Percentiles rank a stretch among this genome's conserved stretches.
These are phyloP conservation scores for Carapus acus DNA, from an alignment of 2,797 vertebrate genomes.

Conservation along the genomic window DNA sequence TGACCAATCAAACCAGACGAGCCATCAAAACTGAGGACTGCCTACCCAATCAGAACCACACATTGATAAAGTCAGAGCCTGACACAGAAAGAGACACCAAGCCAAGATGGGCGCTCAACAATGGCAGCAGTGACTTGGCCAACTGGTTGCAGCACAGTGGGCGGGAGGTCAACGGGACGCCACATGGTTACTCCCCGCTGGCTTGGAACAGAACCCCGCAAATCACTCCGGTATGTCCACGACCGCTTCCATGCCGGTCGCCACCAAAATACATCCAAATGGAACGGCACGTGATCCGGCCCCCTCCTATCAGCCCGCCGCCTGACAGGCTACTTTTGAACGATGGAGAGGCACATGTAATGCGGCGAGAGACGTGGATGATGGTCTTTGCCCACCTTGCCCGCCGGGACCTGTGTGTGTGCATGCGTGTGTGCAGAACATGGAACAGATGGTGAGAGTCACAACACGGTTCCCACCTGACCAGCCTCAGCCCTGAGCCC, in stretches of 20 bases:
- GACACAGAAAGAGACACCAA: slow-evolving; percentile 80
- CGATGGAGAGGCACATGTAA: slow-evolving; percentile 81
- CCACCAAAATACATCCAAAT: slow-evolving; percentile 92
- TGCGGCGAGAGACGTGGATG: slow-evolving; percentile 94
- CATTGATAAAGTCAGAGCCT: slow-evolving; percentile 80
- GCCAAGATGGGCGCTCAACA: slow-evolving; percentile 66
- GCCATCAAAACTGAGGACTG: slow-evolving; percentile 75
- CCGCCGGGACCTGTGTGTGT: slow-evolving; percentile 89
- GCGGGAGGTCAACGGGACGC: slow-evolving; percentile 76
- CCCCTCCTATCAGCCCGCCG: slow-evolving; percentile 91
- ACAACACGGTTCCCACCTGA: not conserved
- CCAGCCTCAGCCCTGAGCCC: not conserved
- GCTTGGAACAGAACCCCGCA: slow-evolving; percentile 65
- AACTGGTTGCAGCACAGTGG: slow-evolving; percentile 81
- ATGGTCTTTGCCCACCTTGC: slow-evolving; percentile 86
- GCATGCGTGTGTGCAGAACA: slow-evolving; percentile 95
- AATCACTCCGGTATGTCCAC: slow-evolving; percentile 72
- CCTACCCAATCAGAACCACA: slow-evolving; percentile 82
- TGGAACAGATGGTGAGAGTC: slow-evolving; percentile 98
- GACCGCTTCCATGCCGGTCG: slow-evolving; percentile 82
- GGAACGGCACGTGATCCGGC: slow-evolving; percentile 94
- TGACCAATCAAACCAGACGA: slow-evolving; percentile 75
- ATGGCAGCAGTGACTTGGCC: slow-evolving; percentile 69
- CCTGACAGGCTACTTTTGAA: slow-evolving; percentile 85
- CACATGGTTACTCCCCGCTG: slow-evolving; percentile 71